Evolutionary conservation across 1,140 invertebrate species (phyloP), one percentile per base, ranked within the genome.

Genomic region (Pseudobourletiella spinata): DNA sequence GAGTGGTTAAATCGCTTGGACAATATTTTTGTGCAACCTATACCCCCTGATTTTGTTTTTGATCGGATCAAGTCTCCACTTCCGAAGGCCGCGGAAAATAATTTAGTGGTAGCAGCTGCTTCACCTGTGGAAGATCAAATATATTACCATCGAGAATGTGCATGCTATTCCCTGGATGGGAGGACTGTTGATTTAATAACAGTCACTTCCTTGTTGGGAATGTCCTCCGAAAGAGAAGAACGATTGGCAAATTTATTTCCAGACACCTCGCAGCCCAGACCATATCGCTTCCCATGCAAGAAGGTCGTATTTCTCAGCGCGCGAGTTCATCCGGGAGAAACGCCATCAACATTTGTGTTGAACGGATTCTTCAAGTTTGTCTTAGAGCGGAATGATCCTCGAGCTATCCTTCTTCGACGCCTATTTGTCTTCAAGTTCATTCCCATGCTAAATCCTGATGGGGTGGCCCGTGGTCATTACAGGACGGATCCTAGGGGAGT

Each of bases 381-480:
- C 52, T 72, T 95, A 3, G 81, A 82, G 61, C 79, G 83, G 28
- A 83, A 86, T 54, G 88, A 92, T 73, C 72, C 74, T 24, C 81
- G 74, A 71, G 89, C 90, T 28, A 75, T 82, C 57, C 76, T 80
- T 68, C 75, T 95, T 15, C 79, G 91, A 42, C 83, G 86, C 68
- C 73, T 83, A 42, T 90, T 88, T 72, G 88, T 95, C 52, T 95
- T 96, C 77, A 95, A 95, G 77, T 76, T 95, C 66, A 86, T 96
- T 61, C 91, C 92, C 1, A 89, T 94, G 80, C 76, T 95, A 50
- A 96, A 96, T 77, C 91, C 92, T 1, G 92, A 96, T 74, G 91
- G 92, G 6, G 91, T 95, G 1, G 83, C 84, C 51, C 44, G 25
- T 25, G 91, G 91, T 3, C 89, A 92, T 74, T 95, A 95, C 74